Base-by-base conservation (phyloP, 2,113 vertebrate genomes). In the Motacilla alba region DNA sequence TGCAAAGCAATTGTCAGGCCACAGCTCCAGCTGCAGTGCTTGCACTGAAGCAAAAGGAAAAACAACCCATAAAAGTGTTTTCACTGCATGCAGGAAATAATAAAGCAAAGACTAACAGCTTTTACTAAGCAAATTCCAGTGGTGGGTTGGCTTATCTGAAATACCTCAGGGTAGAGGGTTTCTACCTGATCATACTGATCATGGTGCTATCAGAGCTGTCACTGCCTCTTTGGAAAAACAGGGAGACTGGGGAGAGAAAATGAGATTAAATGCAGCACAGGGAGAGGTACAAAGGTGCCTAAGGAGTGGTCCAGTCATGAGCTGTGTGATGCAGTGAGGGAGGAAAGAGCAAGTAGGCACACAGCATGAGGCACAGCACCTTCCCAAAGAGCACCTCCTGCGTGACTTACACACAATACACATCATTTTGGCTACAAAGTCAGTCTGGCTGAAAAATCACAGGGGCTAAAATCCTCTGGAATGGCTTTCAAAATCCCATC, bases 391-490 rank as follows among this genome's bases (percentile, higher is more conserved):
- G 46, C 74, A 8, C n/a, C 59, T 77, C 28, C 87, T 49, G 47
- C 1, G 0, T 24, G 81, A 39, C 69, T 67, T 47, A 6, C 10
- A 31, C 37, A 46, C 63, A 21, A 7, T 21, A 33, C n/a, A 0
- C 13, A 6, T 1, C 4, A 23, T 44, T 69, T 47, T 76, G 82
- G 39, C 78, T 37, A 10, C 58, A 82, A 88, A 88, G 63, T 39
- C 58, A 75, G 13, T 10, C 81, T 73, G 69, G 33, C 44, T 94
- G 77, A 72, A 82, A 79, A 62, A 64, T 47, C 35, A 63, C 23
- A 73, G 58, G 26, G 39, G 60, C 64, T 78, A 74, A 83, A 83
- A 55, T 17, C 39, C 62, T 43, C 53, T 47, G 50, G 15, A 89
- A 15, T 16, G 21, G 22, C 86, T 89, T 94, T 73, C 33, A 53